Base-by-base conservation (phyloP, 1,140 invertebrate genomes). In the Microplitis mediator region DNA sequence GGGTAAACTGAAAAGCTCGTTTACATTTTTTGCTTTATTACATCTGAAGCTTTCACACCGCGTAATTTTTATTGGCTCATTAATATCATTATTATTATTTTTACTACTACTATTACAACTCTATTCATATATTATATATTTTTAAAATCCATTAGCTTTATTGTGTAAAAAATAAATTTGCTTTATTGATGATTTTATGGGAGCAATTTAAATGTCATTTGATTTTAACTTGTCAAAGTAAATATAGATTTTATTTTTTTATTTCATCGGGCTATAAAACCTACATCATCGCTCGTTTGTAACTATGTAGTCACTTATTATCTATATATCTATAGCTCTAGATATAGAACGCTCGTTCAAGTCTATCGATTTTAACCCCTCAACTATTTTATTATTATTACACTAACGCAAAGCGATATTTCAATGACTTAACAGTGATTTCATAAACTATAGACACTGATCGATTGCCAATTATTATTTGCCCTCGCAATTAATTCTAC, bases 1-100 rank as follows among this genome's bases (percentile, higher is more conserved):
- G 61, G 54, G 63, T 69, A 35, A 63, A 4, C 66, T 23, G 4
- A 63, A 71, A 71, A 69, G 60, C 72, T 68, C 69, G 69, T 68
- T 74, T 60, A 71, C 65, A 45, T 74, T 51, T 35, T 62, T 68
- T 68, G 58, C 31, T 14, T 61, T 23, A 6, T 8, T 60, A 23
- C 5, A 9, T 8, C 62, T 4, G 5, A n/a, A 54, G n/a, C 52
- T 60, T 60, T 60, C 58, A 32, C 23, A 23, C 16, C 23, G 58
- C 16, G 4, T 54, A n/a, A 14, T n/a, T 14, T 54, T 14, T 54
- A 1, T 54, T n/a, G n/a, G 4, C n/a, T 54, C n/a, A 13, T 50
- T 11, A 4, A 36, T 54, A 23, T 23, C 2, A 23, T 23, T 23
- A 23, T 23, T 23, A 23, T 23, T 23, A 23, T 23, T 23, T 23